phyloP scores from a whole-genome alignment of 2,888 invertebrate species.

The Elmis aenea region DNA sequence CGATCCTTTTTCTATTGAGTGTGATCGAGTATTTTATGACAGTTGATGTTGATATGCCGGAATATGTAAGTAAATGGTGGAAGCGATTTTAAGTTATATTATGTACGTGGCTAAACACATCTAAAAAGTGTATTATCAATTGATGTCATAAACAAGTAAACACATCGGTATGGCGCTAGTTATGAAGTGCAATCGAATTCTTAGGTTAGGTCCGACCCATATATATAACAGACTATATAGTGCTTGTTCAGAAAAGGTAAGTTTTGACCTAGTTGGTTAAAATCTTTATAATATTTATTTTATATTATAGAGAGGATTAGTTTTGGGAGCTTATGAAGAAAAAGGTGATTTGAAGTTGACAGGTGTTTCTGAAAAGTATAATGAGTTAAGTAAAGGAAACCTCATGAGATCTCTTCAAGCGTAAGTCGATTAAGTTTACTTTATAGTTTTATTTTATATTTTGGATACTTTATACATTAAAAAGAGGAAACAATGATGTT shows the following conservation, averaged over 20 bases:
- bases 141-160: no score
- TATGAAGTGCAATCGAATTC: conserved; percentile 27
- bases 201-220: conserved; percentile 33
- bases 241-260: conserved; percentile 26
- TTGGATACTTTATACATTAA: no score
- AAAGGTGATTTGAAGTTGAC: conserved; percentile 47
- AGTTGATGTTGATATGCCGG: no score
- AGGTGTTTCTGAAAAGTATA: conserved; percentile 48
- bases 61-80: no score
- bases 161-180: conserved; percentile 23
- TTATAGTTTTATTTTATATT: conserved; percentile 1
- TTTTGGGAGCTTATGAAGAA: conserved; percentile 50
- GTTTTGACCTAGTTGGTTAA: conserved; percentile 6
- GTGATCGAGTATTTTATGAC: no score
- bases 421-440: conserved; percentile 44
- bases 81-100: no score
- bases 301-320: conserved; percentile 51
- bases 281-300: conserved; percentile 7
- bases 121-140: no score
- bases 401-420: conserved; percentile 47
- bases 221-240: conserved; percentile 24
- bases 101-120: no score
- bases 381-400: conserved; percentile 47
- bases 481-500: no score
- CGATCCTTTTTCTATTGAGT: no score